These are phyloP conservation scores for Drosophila rhopaloa DNA, from an alignment of 1,140 invertebrate species.

Conservation along the genomic window DNA sequence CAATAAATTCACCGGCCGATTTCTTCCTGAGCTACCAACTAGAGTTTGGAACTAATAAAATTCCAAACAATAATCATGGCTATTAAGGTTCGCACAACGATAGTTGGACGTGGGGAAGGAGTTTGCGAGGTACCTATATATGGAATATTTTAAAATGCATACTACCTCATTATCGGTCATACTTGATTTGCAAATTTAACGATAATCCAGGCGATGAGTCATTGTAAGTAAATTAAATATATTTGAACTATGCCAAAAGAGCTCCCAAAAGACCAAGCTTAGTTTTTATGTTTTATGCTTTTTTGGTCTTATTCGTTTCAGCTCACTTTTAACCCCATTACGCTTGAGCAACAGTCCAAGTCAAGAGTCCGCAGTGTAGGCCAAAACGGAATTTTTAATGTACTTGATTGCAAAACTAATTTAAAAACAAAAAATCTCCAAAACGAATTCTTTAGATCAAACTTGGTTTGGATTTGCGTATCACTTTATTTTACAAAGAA, in stretches of 20 bases:
- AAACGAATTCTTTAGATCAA: too few species aligned
- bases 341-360: conserved; percentile 71
- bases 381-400: background rate
- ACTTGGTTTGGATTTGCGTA: too few species aligned
- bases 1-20: conserved; percentile 16
- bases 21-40: conserved; percentile 12
- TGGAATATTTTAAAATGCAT: conserved; percentile 37
- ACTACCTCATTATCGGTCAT: conserved; percentile 46
- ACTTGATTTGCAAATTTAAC: conserved; percentile 38
- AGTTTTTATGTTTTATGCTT: conserved; percentile 24
- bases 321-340: conserved; percentile 81
- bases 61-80: conserved; percentile 42
- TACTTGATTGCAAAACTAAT: too few species aligned
- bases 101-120: background rate
- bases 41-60: conserved; percentile 48
- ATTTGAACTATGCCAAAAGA: conserved; percentile 16
- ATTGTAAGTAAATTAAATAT: conserved; percentile 17
- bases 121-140: background rate
- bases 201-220: conserved; percentile 31
- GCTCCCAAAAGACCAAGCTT: conserved; percentile 46
- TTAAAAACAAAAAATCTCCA: too few species aligned
- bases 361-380: conserved; percentile 23
- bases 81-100: background rate
- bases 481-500: too few species aligned
- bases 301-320: conserved; percentile 69